Base-by-base conservation (phyloP, 2,113 vertebrate species). In the Pelvicachromis taeniatus region DNA sequence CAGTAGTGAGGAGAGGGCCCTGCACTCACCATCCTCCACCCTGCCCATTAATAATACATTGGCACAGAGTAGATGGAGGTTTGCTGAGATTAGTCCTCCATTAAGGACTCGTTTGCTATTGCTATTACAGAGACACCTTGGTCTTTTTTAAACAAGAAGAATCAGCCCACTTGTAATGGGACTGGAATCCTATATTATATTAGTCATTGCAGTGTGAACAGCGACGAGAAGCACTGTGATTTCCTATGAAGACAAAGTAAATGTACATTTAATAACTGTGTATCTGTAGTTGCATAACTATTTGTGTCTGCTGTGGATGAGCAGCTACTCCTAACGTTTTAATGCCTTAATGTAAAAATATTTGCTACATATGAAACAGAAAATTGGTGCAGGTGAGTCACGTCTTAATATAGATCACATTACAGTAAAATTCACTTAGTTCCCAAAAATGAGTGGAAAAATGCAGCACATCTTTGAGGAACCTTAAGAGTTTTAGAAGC, bases 41-140 rank as follows among this genome's bases (percentile, higher is more conserved):
- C 91, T 90, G 65, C 40, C 85, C 91, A 94, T 95, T 95, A 95
- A 95, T 94, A 94, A 94, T 93, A 86, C 86, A 94, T 86, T 91
- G 92, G 88, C 85, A 79, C 86, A 89, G 92, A 91, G 87, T 85
- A 90, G 84, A 90, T 86, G 88, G 87, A 87, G 88, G 83, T 88
- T 91, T 91, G 78, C 84, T 70, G 85, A 91, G 91, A 93, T 95
- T 94, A 94, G 91, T 84, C 89, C 89, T 92, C 83, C 90, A 85
- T 92, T 95, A 95, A 95, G 85, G 89, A 91, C 87, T 90, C 63
- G 21, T 91, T 91, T 90, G 86, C 89, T 87, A 79, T 93, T 95
- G 93, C 91, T 90, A 87, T 91, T 92, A 91, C 31, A 85, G 83
- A 91, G 84, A 91, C 89, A 84, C 52, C 83, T 88, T 87, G 87